Evolutionary conservation across 1,140 invertebrate species (phyloP).

Genomic region (Acromyrmex heyeri): DNA sequence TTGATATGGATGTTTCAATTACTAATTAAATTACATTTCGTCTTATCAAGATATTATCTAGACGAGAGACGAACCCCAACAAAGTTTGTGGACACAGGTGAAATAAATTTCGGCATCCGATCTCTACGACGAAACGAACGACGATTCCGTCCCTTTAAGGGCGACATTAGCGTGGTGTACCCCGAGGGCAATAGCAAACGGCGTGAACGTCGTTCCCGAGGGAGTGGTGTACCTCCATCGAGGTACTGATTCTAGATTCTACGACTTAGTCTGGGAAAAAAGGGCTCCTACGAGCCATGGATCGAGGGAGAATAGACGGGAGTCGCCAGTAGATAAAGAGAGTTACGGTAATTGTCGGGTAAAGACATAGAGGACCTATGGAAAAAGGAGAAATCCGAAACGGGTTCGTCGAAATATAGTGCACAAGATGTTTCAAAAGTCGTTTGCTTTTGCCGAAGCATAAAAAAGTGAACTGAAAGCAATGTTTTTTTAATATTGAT

Average conservation of each 20-base stretch:
- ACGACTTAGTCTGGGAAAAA: slow-evolving; percentile 33
- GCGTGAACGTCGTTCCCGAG: slow-evolving; percentile 68
- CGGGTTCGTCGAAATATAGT: slow-evolving; percentile 22
- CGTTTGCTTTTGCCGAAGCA: slow-evolving; percentile 9
- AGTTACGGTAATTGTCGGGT: slow-evolving; percentile 79
- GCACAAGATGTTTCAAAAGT: slow-evolving; percentile 50
- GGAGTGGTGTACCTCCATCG: slow-evolving; percentile 51
- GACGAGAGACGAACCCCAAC: not conserved
- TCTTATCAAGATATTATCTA: slow-evolving; percentile 13
- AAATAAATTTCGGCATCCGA: slow-evolving; percentile 39
- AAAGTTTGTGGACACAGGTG: slow-evolving; percentile 4
- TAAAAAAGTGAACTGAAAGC: slow-evolving; percentile 4
- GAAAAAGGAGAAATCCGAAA: slow-evolving; percentile 43
- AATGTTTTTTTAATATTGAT: not conserved
- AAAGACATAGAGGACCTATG: slow-evolving; percentile 59
- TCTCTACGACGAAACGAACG: slow-evolving; percentile 29
- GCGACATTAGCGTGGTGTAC: slow-evolving; percentile 52
- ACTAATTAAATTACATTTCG: slow-evolving; percentile 14
- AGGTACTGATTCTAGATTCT: slow-evolving; percentile 41
- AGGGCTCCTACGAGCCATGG: slow-evolving; percentile 28
- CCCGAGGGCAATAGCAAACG: slow-evolving; percentile 57
- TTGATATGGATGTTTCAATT: slow-evolving; percentile 8
- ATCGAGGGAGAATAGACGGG: slow-evolving; percentile 55
- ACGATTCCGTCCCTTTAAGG: slow-evolving; percentile 53
- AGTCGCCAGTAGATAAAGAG: slow-evolving; percentile 75